phyloP scores from a whole-genome alignment of 2,888 invertebrate genomes.

The Sarcophaga carnaria region DNA sequence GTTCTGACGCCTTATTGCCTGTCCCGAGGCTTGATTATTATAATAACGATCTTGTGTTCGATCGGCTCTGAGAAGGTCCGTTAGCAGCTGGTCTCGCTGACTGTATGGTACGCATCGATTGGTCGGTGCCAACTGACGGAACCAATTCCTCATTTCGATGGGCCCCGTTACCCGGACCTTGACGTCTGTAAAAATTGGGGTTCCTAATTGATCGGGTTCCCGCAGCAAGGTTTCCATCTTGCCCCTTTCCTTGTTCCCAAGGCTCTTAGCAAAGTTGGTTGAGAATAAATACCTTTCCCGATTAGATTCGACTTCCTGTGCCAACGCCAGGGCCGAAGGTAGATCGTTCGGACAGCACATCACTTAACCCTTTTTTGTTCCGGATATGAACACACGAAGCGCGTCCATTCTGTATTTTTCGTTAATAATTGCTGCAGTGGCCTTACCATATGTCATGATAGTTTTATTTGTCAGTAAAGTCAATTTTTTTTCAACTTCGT shows the following conservation, averaged over 20 bases:
- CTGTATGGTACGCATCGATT: slow-evolving; percentile 13
- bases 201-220: slow-evolving; percentile 12
- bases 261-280: slow-evolving; percentile 42
- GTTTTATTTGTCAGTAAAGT: slow-evolving; percentile 67
- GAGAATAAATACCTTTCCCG: slow-evolving; percentile 47
- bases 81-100: too few relatives aligned
- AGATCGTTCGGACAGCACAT: slow-evolving; percentile 55
- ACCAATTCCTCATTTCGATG: slow-evolving; percentile 16
- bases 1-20: slow-evolving; percentile 39
- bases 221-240: too few relatives aligned
- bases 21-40: slow-evolving; percentile 26
- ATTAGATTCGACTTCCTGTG: slow-evolving; percentile 50
- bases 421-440: slow-evolving; percentile 54
- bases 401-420: slow-evolving; percentile 67
- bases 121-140: background rate
- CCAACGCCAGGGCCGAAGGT: slow-evolving; percentile 41
- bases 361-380: slow-evolving; percentile 51
- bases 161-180: slow-evolving; percentile 16
- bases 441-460: slow-evolving; percentile 62
- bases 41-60: slow-evolving; percentile 14
- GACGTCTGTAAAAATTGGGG: slow-evolving; percentile 12
- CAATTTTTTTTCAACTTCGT: slow-evolving; percentile 66
- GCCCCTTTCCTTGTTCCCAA: background rate
- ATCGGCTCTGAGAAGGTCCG: too few relatives aligned
- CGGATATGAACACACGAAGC: slow-evolving; percentile 59